A percentile compares a stretch with the other conserved stretches of the same genome.
These are phyloP conservation scores for Carlito syrichta DNA, from an alignment of 2,113 vertebrate genomes.

Conservation along the genomic window DNA sequence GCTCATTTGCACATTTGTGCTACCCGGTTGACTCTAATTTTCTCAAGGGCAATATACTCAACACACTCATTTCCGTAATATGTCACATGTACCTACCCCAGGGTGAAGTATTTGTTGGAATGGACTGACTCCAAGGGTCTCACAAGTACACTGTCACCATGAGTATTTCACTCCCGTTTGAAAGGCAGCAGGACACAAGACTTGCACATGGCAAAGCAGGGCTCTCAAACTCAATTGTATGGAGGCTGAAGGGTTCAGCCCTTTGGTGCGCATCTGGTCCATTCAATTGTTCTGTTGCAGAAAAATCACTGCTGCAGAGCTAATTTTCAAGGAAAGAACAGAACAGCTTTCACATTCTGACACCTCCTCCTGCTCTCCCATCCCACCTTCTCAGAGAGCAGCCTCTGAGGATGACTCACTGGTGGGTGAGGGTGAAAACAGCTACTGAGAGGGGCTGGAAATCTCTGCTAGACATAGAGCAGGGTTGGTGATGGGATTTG, in stretches of 20 bases:
- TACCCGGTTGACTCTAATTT: background rate
- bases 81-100: no score
- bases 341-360: conserved; percentile 33
- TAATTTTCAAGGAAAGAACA: conserved; percentile 14
- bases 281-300: background rate
- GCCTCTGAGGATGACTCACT: conserved; percentile 42
- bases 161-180: background rate
- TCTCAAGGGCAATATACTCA: background rate
- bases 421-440: background rate
- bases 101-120: background rate
- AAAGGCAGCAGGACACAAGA: background rate
- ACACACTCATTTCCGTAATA: background rate
- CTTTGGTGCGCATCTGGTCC: background rate
- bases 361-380: conserved; percentile 39
- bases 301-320: background rate
- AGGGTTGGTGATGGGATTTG: background rate
- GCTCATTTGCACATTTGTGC: background rate
- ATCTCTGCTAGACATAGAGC: background rate
- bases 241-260: background rate
- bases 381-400: conserved; percentile 39
- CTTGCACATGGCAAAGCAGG: rapidly evolving
- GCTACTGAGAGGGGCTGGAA: background rate
- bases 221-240: background rate
- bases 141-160: background rate
- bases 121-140: background rate